Evolutionary conservation across 2,888 invertebrate genomes (phyloP).

Genomic region (Pheosia tremula): DNA sequence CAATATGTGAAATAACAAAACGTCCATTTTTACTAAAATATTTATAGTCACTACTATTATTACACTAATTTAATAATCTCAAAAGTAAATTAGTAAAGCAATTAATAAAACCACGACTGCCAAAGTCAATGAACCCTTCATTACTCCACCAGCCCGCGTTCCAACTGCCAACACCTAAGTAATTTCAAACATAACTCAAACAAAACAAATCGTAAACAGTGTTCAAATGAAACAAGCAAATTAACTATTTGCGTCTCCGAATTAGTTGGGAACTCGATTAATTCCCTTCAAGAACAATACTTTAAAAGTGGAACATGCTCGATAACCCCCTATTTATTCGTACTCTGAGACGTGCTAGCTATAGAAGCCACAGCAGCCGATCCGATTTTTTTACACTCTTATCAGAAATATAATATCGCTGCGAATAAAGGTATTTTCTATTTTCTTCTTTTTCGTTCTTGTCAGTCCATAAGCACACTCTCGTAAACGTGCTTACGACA

Average conservation of each 20-base stretch:
- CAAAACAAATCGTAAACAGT: slow-evolving; percentile 7
- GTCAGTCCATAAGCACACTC: too few species aligned
- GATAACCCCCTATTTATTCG: slow-evolving; percentile 31
- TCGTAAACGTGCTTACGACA: too few species aligned
- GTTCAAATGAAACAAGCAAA: slow-evolving; percentile 22
- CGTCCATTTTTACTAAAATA: background rate
- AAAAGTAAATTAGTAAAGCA: background rate
- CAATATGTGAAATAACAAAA: too few species aligned
- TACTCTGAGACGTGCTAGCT: slow-evolving; percentile 12
- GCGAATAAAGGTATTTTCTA: too few species aligned
- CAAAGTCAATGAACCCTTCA: background rate
- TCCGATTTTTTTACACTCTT: background rate
- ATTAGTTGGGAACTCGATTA: slow-evolving; percentile 34
- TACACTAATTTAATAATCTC: background rate
- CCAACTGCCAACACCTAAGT: background rate
- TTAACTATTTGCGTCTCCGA: slow-evolving; percentile 25
- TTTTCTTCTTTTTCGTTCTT: too few species aligned
- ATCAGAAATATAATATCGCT: too few species aligned
- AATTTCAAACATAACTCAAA: slow-evolving; percentile 4
- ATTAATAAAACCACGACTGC: background rate
- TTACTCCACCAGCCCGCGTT: background rate
- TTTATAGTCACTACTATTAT: background rate
- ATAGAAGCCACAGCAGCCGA: background rate
- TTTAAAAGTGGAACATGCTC: slow-evolving; percentile 43
- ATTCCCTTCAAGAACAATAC: slow-evolving; percentile 38